These are phyloP conservation scores for Upupa epops DNA, from an alignment of 2,113 vertebrate species.

Conservation along the genomic window DNA sequence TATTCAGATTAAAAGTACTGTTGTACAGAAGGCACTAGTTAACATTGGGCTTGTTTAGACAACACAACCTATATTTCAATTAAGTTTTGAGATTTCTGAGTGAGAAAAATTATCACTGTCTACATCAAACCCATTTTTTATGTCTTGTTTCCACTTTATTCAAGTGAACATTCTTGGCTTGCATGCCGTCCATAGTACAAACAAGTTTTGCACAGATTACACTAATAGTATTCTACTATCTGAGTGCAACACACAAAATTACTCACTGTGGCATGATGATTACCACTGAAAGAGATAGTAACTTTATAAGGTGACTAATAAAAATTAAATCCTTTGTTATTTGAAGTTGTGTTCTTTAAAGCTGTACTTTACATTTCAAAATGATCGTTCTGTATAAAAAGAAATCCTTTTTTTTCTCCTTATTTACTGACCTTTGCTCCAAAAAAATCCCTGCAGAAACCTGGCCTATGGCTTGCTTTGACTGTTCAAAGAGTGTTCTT, in stretches of 20 bases:
- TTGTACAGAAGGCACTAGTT: no score
- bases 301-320: not conserved
- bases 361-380: not conserved
- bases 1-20: no score
- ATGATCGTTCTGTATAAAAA: not conserved
- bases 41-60: not conserved
- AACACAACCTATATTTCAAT: not conserved
- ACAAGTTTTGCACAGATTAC: not conserved
- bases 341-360: not conserved
- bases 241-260: not conserved
- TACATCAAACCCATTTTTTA: constrained; percentile 45
- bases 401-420: not conserved
- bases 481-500: constrained; percentile 51
- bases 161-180: constrained; percentile 10
- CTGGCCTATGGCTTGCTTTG: constrained; percentile 35
- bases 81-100: not conserved
- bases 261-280: not conserved
- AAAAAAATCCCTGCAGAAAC: not conserved
- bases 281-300: not conserved
- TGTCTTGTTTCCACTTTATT: constrained; percentile 32
- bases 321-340: not conserved
- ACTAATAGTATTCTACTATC: not conserved
- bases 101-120: constrained; percentile 11
- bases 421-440: not conserved
- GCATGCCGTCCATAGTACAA: not conserved